Evolutionary conservation across 2,797 vertebrate species (phyloP).

Genomic region (Thripadectes ignobilis): DNA sequence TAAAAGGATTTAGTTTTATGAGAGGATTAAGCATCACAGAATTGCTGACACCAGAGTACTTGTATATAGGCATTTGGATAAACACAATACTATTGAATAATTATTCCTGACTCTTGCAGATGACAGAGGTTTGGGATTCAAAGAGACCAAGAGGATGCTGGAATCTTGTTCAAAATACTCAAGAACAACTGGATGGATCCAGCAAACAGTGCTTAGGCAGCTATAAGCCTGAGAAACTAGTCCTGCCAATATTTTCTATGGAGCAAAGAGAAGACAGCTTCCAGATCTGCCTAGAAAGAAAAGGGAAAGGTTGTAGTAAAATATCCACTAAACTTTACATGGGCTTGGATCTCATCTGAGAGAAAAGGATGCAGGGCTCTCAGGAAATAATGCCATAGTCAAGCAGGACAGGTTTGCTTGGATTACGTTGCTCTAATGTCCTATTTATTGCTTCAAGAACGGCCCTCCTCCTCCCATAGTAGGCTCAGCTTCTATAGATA

Average conservation of each 20-base stretch:
- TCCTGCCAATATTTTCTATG: not conserved
- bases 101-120: not conserved
- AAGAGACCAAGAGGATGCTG: not conserved
- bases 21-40: not conserved
- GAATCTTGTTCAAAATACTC: not conserved
- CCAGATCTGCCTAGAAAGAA: not conserved
- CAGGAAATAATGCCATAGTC: not conserved
- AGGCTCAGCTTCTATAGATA: not conserved
- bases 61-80: not conserved
- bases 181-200: not conserved
- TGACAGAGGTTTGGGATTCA: not conserved
- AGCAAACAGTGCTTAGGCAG: not conserved
- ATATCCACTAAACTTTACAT: not conserved
- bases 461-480: not conserved
- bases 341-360: not conserved
- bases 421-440: not conserved
- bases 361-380: not conserved
- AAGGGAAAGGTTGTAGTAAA: not conserved
- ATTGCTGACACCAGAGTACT: not conserved
- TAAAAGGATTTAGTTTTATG: not conserved
- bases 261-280: not conserved
- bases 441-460: not conserved
- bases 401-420: not conserved
- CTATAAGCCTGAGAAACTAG: not conserved
- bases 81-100: not conserved